Base-by-base conservation (phyloP, 2,888 invertebrate species). In the Dryomyza anilis region DNA sequence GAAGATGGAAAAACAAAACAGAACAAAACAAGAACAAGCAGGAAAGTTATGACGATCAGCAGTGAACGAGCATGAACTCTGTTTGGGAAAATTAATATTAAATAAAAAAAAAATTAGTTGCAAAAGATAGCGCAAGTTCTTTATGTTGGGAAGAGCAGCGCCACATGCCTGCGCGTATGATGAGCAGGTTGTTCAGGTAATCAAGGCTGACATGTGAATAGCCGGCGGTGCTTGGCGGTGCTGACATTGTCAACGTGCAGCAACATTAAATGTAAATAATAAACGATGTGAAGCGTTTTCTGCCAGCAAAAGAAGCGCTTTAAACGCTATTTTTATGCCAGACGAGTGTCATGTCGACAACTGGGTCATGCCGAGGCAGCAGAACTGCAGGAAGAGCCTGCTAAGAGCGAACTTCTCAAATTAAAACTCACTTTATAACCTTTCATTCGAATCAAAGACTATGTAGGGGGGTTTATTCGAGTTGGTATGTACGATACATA, bases 21-120 rank as follows among this genome's bases (percentile, higher is more conserved):
- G 25, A 14, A 23, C 33, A 21, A n/a, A 48, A 48, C 23, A 12
- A 16, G 27, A 33, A 29, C 36, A 14, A 33, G 60, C 36, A 25
- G 39, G 16, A 27, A 50, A 50, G 45, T 64, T 57, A 45, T 36
- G 53, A 29, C 39, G 46, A 55, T 55, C n/a, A 66, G 30, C 59
- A 29, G 55, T 71, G 72, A 72, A 70, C 71, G 72, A 72, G 71
- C 71, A 72, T 71, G 70, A 69, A 70, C 71, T 71, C 68, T 69
- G 53, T 10, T 43, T 19, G 19, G 25, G 60, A 27, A 60, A 60
- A 27, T 52, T 46, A n/a, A 23, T 30, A 27, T 39, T 19, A 33
- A 16, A 33, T 33, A 46, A 27, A 27, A 52, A n/a, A n/a, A n/a
- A n/a, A n/a, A n/a, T n/a, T n/a, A n/a, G n/a, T n/a, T n/a, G n/a